A percentile compares a stretch with the other conserved stretches of the same genome.
phyloP scores from a whole-genome alignment of 2,888 invertebrate genomes.

The Timandra comae region DNA sequence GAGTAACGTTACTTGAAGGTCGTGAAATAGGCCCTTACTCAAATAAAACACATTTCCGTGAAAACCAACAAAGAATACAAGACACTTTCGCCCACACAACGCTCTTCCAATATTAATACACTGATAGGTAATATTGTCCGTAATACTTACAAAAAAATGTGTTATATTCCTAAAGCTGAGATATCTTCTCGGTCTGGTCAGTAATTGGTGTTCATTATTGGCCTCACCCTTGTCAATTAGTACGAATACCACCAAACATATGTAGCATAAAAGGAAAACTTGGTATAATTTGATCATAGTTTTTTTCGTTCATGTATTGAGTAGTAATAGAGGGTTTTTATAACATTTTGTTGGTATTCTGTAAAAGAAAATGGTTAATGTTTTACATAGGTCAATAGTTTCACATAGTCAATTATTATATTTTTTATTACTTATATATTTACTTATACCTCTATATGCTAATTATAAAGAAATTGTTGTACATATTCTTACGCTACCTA shows the following conservation, averaged over 20 bases:
- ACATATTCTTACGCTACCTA: too few species aligned
- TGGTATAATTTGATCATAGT: slow-evolving; percentile 31
- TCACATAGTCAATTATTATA: too few species aligned
- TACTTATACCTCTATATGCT: too few species aligned
- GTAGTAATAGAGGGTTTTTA: background rate
- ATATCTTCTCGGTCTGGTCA: slow-evolving; percentile 38
- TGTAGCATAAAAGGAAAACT: slow-evolving; percentile 39
- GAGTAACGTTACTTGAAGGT: too few species aligned
- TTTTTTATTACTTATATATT: too few species aligned
- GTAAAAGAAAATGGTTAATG: slow-evolving; percentile 1
- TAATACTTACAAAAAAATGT: slow-evolving; percentile 56
- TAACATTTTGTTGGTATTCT: slow-evolving; percentile 5
- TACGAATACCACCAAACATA: slow-evolving; percentile 36
- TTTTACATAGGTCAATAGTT: too few species aligned
- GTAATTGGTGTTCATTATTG: slow-evolving; percentile 22
- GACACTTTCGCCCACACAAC: too few species aligned
- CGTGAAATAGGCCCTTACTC: too few species aligned
- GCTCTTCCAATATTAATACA: too few species aligned
- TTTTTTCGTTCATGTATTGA: background rate
- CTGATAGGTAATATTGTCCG: background rate
- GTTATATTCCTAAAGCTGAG: slow-evolving; percentile 48
- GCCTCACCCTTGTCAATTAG: slow-evolving; percentile 40
- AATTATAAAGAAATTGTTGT: too few species aligned
- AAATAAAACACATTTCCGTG: too few species aligned
- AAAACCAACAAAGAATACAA: too few species aligned